A percentile compares a stretch with the other conserved stretches of the same genome.
Conservation (phyloP, 1,140 invertebrate species). For the Cardiocondyla obscurior region DNA sequence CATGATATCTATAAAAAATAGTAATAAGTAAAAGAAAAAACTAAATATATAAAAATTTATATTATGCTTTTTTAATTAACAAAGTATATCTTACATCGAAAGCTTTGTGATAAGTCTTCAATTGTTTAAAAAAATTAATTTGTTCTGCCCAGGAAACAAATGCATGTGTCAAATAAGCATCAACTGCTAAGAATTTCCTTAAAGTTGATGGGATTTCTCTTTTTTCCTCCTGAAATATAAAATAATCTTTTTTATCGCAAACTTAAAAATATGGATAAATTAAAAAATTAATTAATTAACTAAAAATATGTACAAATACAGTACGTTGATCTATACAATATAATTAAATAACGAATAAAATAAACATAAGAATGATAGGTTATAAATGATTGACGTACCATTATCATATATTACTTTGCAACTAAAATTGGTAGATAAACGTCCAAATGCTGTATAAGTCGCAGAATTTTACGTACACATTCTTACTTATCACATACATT, state of each 20-base stretch:
- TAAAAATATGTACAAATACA: background rate
- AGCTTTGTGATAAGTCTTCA: slow-evolving; percentile 86
- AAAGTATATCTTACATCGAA: slow-evolving; percentile 86
- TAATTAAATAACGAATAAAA: background rate
- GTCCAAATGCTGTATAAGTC: background rate
- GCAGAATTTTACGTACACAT: no score
- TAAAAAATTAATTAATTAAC: background rate
- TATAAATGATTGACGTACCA: background rate
- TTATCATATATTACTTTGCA: background rate
- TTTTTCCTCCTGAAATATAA: slow-evolving; percentile 22
- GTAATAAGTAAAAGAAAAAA: slow-evolving; percentile 57
- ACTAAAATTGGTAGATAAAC: background rate
- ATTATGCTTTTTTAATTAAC: background rate
- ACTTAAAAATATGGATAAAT: background rate
- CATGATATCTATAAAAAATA: slow-evolving; percentile 89
- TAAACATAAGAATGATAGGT: background rate
- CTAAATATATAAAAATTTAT: background rate
- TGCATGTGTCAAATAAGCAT: slow-evolving; percentile 86
- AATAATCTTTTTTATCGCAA: background rate
- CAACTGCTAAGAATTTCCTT: slow-evolving; percentile 85
- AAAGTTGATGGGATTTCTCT: slow-evolving; percentile 84
- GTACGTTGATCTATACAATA: background rate
- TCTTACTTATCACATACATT: no score
- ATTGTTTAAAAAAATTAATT: slow-evolving; percentile 85
- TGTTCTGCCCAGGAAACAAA: slow-evolving; percentile 86